Evolutionary conservation across 2,113 vertebrate genomes (phyloP), one percentile per base, ranked within the genome.

Genomic region (Atrichornis clamosus): DNA sequence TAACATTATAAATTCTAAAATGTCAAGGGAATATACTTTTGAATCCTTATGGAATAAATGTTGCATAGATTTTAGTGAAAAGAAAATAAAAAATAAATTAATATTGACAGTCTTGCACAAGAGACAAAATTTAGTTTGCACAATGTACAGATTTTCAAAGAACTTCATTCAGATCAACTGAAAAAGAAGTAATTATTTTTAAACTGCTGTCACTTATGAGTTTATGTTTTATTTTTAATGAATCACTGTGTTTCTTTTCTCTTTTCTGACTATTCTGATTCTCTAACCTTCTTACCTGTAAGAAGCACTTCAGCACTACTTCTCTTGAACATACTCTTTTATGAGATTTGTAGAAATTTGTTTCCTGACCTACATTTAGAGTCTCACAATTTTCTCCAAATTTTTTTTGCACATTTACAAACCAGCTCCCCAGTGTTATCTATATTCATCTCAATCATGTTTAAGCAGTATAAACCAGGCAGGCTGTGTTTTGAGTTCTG

Each of bases 131-230:
- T 1, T 32, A 23, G 4, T 49, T 37, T 60, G 4, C 6, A 58
- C 3, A 73, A 55, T 16, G 18, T 20, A 46, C 9, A 60, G 27
- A 47, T 81, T 69, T 89, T 69, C 59, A 87, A 62, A 9, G 19
- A 93, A 35, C 15, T 56, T 65, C 7, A 49, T 73, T 80, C 49
- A 49, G 3, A 42, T 76, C 27, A 72, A 10, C 4, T 73, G 9
- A 50, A 65, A 28, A 52, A 65, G 2, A 7, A 5, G 0, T 8
- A 81, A n/a, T 52, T 52, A 33, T 21, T 3, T 63, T 83, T 60
- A 32, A 58, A 17, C 7, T 62, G 7, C 19, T 41, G 17, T 13
- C 3, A 27, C 0, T 58, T 53, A 49, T 5, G 3, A 3, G 7
- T 33, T 35, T 37, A 67, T 2, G 12, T 23, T 72, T 81, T 68